Base-by-base conservation (phyloP, 2,797 vertebrate genomes). In the Cetoscarus ocellatus region DNA sequence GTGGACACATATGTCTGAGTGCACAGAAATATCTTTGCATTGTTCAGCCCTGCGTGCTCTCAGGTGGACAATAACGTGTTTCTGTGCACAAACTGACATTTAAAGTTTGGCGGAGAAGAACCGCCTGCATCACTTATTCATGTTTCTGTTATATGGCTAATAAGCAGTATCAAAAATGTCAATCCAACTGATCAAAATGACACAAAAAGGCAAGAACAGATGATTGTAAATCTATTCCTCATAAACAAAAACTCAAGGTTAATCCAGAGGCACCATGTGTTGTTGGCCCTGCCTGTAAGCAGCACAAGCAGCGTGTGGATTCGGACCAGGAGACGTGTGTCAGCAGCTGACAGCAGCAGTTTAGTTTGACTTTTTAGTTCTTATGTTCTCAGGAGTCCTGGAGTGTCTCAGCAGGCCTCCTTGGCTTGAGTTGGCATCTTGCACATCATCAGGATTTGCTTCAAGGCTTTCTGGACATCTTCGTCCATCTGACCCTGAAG, bases 401-500 rank as follows among this genome's bases (percentile, higher is more conserved):
- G 34, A 27, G 39, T 4, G 49, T 82, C 85, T 91, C 86, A 90
- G 82, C 73, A 84, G 67, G 76, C 55, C 93, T 94, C 97, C 91
- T 98, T 97, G 84, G 96, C 95, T 86, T 96, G 95, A 43, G 94
- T 93, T 75, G 97, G 97, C 93, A 96, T 93, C 94, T 99, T 98
- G 90, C 98, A 99, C 97, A 99, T 99, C 2, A 97, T 96, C 60
- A 99, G 94, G 73, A 99, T 99, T 84, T 99, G 98, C 86, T 98
- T 98, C 87, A 99, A 93, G 66, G 98, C 97, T 91, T 97, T 98
- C 89, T 99, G 98, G 61, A 99, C 98, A 38, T 99, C 98, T 94
- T 99, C 98, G 88, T 99, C 98, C 98, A 99, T 99, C 86, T 99
- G 98, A 89, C 98, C 98, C 98, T 99, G 50, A 88, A 73, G 19